Conservation (phyloP, 2,888 invertebrate genomes). For the Drosophila kuntzei region DNA sequence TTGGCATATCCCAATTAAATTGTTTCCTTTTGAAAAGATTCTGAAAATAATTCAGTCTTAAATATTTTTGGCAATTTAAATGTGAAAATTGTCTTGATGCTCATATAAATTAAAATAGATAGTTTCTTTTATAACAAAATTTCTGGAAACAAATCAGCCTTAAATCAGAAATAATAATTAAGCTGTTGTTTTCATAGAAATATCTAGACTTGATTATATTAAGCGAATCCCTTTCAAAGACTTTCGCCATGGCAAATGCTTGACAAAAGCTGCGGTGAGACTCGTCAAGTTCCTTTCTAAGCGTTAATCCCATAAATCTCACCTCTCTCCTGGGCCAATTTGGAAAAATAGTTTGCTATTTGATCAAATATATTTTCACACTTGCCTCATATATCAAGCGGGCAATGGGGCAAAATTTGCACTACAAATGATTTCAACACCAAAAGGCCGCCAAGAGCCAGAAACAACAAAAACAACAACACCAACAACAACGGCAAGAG, state of each 20-base stretch:
- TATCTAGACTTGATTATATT: background rate
- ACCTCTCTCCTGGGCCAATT: slow-evolving; percentile 58
- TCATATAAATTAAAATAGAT: background rate
- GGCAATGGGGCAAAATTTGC: slow-evolving; percentile 78
- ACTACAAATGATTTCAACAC: slow-evolving; percentile 84
- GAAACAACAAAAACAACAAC: slow-evolving; percentile 1
- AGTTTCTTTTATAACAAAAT: no score
- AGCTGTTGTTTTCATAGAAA: background rate
- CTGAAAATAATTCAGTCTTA: no score
- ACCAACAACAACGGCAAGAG: background rate
- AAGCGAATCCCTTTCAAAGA: slow-evolving; percentile 11
- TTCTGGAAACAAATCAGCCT: no score
- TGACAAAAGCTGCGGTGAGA: slow-evolving; percentile 34
- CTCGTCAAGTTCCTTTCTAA: slow-evolving; percentile 64
- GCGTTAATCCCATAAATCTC: slow-evolving; percentile 64
- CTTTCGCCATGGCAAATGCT: slow-evolving; percentile 38
- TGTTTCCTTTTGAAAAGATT: no score
- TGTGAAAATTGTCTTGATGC: background rate
- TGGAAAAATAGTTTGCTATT: slow-evolving; percentile 57
- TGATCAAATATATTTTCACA: slow-evolving; percentile 82
- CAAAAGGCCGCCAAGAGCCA: slow-evolving; percentile 71
- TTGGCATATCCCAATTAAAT: no score
- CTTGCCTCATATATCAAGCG: slow-evolving; percentile 80
- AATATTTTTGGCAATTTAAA: no score
- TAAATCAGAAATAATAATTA: background rate